Conservation (phyloP, 2,888 invertebrate genomes). For the Nezara viridula region DNA sequence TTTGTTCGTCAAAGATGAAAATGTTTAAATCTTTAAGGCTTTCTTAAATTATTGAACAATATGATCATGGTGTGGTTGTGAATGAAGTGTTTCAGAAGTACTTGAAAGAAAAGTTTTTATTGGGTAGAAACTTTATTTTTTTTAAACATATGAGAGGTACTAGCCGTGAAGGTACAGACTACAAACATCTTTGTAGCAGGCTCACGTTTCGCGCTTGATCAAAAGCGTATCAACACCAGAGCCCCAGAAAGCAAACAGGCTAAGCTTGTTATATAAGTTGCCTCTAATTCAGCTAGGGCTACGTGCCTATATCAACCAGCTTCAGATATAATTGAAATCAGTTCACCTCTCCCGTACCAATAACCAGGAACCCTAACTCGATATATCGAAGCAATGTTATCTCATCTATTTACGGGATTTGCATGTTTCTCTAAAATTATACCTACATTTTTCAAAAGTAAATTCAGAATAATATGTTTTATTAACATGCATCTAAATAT, state of each 20-base stretch:
- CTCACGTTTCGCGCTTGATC: slow-evolving; percentile 14
- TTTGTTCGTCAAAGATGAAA: too few relatives aligned
- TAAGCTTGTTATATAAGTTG: slow-evolving; percentile 29
- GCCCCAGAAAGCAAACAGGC: not conserved
- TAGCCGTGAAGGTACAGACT: too few relatives aligned
- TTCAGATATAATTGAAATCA: slow-evolving; percentile 16
- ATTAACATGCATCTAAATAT: too few relatives aligned
- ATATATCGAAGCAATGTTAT: not conserved
- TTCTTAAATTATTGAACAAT: too few relatives aligned
- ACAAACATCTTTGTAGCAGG: not conserved
- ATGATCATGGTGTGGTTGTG: too few relatives aligned
- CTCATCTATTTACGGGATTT: not conserved
- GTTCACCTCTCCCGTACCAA: not conserved
- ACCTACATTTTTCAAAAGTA: not conserved
- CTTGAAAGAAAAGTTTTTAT: too few relatives aligned
- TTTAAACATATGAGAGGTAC: too few relatives aligned
- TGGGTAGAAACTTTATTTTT: too few relatives aligned
- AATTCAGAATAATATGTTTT: too few relatives aligned
- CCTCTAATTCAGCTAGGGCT: not conserved
- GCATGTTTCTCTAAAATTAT: not conserved
- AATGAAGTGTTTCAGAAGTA: too few relatives aligned
- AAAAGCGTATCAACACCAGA: slow-evolving; percentile 8
- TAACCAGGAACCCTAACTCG: not conserved
- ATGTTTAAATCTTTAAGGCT: too few relatives aligned
- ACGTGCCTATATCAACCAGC: not conserved